Evolutionary conservation across 2,888 invertebrate genomes (phyloP), one percentile per base, ranked within the genome.

Genomic region (Pyralis farinalis): DNA sequence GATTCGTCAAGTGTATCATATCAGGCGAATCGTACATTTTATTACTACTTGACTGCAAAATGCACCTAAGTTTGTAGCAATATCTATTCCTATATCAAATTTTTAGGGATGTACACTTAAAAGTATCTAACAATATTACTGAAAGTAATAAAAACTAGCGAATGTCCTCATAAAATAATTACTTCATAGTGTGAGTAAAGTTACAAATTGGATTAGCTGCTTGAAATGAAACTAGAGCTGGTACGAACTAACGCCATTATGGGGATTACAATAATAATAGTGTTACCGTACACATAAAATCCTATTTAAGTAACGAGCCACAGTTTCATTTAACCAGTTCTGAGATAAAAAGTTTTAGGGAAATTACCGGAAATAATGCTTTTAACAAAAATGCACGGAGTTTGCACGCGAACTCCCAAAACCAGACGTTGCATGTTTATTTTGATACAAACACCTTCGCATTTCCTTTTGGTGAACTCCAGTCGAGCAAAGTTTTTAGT

Each of bases 391-490:
- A 37, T 53, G 48, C 50, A 51, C 47, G 38, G 30, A 31, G 35
- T 49, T 47, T 45, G 50, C 41, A 55, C 45, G 40, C 47, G 47
- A 56, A 46, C 40, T 47, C 53, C 56, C 57, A 56, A 72, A 63
- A 64, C 58, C 66, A 71, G 66, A 70, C 68, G 61, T 47, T 70
- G 68, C 64, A 75, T 76, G 80, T 82, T 82, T 83, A 83, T 85
- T 85, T 84, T 82, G 72, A 77, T 78, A 70, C 71, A 49, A 67
- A 67, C 71, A 80, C 77, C 70, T 75, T 76, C 56, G 55, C 66
- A 71, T 79, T 82, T 81, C 72, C 74, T 73, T 80, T 66, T 67
- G 63, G 65, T 66, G 62, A 58, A 63, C 58, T 53, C 53, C 50
- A 59, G 55, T 62, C 55, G 51, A 65, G 67, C 66, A 64, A 68